Base-by-base conservation (phyloP, 2,113 vertebrate genomes). In the Lucifuga dentata region DNA sequence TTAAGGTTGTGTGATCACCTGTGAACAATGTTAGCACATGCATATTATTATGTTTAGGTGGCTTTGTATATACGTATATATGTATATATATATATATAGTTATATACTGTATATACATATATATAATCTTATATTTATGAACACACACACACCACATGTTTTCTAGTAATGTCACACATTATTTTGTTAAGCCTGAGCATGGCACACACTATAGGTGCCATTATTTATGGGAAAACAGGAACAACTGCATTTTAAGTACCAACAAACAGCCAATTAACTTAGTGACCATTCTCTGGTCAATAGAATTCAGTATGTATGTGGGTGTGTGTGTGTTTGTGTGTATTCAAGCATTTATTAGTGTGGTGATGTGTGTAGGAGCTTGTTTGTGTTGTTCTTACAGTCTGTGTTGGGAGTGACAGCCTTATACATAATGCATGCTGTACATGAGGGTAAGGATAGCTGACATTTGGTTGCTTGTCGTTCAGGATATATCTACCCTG, bases 391-490 rank as follows among this genome's bases (percentile, higher is more conserved):
- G 41, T 68, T 55, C 26, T 41, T 68, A 48, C 15, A 40, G 46
- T 46, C 29, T 62, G 41, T 63, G 39, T 56, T 72, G 50, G 32
- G 38, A 75, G 21, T 82, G 77, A 78, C 63, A 71, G 59, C 17
- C 44, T 52, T 15, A 81, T 85, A 43, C 68, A 87, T 85, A 71
- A 81, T 84, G 35, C 63, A 82, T 50, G 17, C 49, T 16, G 10
- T 56, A 78, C 55, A 70, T 64, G 63, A 80, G 45, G 48, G 81
- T 77, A 81, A 84, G 74, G 73, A 83, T 44, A 65, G 61, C 46
- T 87, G 88, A 84, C 73, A 86, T 84, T 76, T 81, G 49, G 53
- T 60, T 58, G 55, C 64, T 77, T 39, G 62, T 85, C 80, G 78
- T 73, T 89, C 66, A 83, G 68, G 24, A 81, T 83, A 62, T 63